Base-by-base conservation (phyloP, 2,888 invertebrate genomes). In the Notodromas monacha region DNA sequence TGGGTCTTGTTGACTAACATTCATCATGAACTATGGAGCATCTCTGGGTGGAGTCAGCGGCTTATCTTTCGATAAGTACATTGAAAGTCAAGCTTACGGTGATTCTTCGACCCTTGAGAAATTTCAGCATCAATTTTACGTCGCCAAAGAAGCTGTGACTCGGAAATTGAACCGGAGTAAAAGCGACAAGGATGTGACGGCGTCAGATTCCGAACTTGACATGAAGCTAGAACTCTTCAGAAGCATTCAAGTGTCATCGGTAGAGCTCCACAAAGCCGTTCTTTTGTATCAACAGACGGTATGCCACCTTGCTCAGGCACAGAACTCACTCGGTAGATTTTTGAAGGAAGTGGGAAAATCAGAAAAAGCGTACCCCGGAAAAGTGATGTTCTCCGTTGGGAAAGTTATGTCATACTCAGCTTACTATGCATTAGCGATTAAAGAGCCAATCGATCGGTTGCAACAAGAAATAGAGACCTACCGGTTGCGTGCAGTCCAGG, bases 81-180 rank as follows among this genome's bases (percentile, higher is more conserved):
- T n/a, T n/a, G n/a, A n/a, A n/a, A n/a, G n/a, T n/a, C n/a, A n/a
- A n/a, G n/a, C n/a, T n/a, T n/a, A 21, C n/a, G 21, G 21, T 6
- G n/a, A n/a, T 21, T n/a, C 10, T 8, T 6, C 57, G 12, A 41
- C 57, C 4, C 46, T 60, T 6, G 50, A 52, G 12, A 63, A 62
- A 45, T 68, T 86, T 65, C 77, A 81, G 49, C 77, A 86, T 51
- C 81, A 84, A 40, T 92, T 77, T 52, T 96, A 89, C 89, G 72
- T 89, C 33, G 89, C 92, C 4, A 92, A 89, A 48, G 89, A 89
- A 52, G 68, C 74, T 34, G 69, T 92, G 28, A 63, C 77, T 39
- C 61, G 76, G 43, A 86, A 79, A 54, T 56, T 92, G 30, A 86
- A 86, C 16, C n/a, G n/a, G n/a, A 72, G 74, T 41, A 89, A 89